phyloP scores from a whole-genome alignment of 2,797 vertebrate genomes.

The Rhinoraja longicauda region DNA sequence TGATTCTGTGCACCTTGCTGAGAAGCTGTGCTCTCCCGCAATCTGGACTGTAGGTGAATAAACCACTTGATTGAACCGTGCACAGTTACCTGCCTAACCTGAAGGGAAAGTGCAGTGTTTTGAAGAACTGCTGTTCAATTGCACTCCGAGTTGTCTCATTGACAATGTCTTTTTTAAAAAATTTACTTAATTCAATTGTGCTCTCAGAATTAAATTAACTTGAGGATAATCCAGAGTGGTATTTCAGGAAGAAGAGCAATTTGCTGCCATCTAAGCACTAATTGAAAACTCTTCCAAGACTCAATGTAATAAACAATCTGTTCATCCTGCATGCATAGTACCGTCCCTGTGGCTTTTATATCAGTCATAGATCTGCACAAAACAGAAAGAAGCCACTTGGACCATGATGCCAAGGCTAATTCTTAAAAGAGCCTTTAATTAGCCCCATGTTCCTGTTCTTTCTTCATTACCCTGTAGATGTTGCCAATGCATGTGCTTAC shows the following conservation, averaged over 20 bases:
- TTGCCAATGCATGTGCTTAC: background rate
- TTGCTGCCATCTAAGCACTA: background rate
- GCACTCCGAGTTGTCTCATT: background rate
- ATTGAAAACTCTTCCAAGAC: background rate
- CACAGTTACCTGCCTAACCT: background rate
- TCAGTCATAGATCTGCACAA: background rate
- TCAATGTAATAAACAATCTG: background rate
- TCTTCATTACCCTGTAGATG: background rate
- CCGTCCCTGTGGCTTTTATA: background rate
- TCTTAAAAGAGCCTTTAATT: background rate
- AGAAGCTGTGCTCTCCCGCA: background rate
- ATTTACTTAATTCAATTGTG: background rate
- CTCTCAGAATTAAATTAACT: background rate
- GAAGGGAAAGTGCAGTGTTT: background rate
- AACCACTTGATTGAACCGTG: background rate
- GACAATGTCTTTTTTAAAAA: background rate
- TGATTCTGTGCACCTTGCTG: background rate
- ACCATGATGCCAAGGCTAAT: background rate
- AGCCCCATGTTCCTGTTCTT: background rate
- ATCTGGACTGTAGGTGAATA: no score
- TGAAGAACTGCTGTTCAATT: background rate
- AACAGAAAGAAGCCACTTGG: background rate
- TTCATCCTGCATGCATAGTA: background rate
- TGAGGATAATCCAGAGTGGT: background rate
- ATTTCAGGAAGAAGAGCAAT: conserved; percentile 17